These are phyloP conservation scores for Plecotus auritus DNA, from an alignment of 2,113 vertebrate species.

Conservation along the genomic window DNA sequence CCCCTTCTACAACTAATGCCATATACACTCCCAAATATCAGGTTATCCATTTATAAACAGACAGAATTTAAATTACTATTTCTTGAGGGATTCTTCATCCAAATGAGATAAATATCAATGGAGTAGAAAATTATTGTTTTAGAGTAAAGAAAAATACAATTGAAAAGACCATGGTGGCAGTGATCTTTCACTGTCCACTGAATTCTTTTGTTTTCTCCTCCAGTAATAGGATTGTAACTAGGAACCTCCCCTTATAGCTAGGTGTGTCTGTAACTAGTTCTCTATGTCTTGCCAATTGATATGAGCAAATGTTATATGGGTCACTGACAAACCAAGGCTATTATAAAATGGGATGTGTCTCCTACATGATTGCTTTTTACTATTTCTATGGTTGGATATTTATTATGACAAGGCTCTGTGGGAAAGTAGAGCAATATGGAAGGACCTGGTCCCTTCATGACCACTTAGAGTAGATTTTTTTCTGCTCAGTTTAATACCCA, in stretches of 20 bases:
- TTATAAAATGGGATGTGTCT: neutral
- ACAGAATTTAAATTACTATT: conserved; percentile 52
- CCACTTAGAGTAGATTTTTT: neutral
- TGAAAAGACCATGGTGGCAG: neutral
- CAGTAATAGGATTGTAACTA: neutral
- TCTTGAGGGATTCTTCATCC: neutral
- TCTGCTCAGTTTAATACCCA: neutral
- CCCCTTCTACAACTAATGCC: neutral
- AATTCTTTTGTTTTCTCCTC: neutral
- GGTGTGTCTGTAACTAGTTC: neutral
- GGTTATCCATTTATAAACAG: conserved; percentile 37
- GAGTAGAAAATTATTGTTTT: conserved; percentile 24
- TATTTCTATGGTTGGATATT: neutral
- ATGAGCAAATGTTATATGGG: neutral
- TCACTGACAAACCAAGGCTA: neutral
- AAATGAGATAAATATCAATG: neutral
- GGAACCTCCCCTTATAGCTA: neutral
- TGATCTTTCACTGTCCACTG: neutral
- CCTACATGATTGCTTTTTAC: neutral
- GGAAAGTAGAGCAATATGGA: neutral
- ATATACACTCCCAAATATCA: conserved; percentile 46
- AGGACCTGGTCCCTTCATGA: neutral
- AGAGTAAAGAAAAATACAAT: conserved; percentile 27
- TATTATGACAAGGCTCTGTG: neutral
- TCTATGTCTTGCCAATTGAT: neutral